Conservation (phyloP, 1,140 invertebrate genomes). For the Calephelis nemesis region DNA sequence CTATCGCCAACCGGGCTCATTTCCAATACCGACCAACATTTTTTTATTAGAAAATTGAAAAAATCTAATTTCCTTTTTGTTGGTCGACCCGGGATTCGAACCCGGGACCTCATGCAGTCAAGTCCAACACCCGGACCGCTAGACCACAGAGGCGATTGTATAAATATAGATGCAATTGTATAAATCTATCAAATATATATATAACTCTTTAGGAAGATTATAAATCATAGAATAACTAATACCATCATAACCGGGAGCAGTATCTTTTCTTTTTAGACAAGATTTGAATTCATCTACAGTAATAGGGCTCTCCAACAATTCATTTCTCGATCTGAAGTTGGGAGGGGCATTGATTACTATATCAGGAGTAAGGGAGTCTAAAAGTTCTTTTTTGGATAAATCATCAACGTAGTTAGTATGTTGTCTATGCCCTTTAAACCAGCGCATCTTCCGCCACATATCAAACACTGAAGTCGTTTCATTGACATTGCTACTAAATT, state of each 20-base stretch:
- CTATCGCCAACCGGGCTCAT: too few relatives aligned
- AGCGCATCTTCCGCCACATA: conserved; percentile 10
- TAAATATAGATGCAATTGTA: conserved; percentile 8
- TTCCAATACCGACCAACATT: too few relatives aligned
- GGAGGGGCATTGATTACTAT: neutral
- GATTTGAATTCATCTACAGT: conserved; percentile 1
- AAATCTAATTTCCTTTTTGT: too few relatives aligned
- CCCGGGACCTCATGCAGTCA: too few relatives aligned
- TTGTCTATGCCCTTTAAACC: conserved; percentile 12
- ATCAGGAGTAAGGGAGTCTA: neutral
- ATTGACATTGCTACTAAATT: neutral
- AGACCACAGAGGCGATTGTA: too few relatives aligned
- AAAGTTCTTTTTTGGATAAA: neutral
- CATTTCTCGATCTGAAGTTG: neutral
- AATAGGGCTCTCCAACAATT: neutral
- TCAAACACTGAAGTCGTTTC: neutral
- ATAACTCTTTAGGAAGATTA: neutral
- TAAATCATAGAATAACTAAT: conserved; percentile 13
- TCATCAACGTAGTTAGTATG: neutral
- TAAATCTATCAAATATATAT: neutral
- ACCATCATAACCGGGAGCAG: conserved; percentile 2
- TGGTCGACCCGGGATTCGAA: too few relatives aligned
- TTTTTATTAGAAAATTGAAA: too few relatives aligned
- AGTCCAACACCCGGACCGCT: too few relatives aligned
- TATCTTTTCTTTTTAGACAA: conserved; percentile 4